These are phyloP conservation scores for Himalopsyche tibetana DNA, from an alignment of 2,888 invertebrate genomes.

Conservation along the genomic window DNA sequence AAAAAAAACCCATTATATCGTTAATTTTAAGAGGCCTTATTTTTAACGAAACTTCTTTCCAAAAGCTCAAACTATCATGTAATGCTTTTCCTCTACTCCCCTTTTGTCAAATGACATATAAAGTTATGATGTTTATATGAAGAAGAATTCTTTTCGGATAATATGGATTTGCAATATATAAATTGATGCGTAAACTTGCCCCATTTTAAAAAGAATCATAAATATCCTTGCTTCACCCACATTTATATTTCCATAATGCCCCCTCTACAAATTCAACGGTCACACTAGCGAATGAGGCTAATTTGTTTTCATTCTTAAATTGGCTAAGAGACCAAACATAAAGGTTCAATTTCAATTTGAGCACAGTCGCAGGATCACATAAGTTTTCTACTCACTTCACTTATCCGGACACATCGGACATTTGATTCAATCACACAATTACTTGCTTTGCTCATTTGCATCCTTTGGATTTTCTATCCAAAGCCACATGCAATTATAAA, in stretches of 20 bases:
- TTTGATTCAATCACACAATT: conserved; percentile 38
- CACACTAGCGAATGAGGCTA: conserved; percentile 64
- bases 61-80: too few species aligned
- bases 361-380: conserved; percentile 63
- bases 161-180: neutral
- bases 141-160: too few species aligned
- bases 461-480: neutral
- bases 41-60: too few species aligned
- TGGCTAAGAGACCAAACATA: conserved; percentile 65
- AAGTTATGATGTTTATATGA: too few species aligned
- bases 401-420: conserved; percentile 45
- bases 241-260: conserved; percentile 58
- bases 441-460: conserved; percentile 24
- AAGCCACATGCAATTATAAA: conserved; percentile 1
- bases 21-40: too few species aligned
- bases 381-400: conserved; percentile 58
- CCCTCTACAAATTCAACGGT: conserved; percentile 57
- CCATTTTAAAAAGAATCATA: conserved; percentile 37
- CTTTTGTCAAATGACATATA: too few species aligned
- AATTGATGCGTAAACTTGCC: conserved; percentile 19
- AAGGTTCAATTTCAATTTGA: conserved; percentile 65
- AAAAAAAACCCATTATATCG: too few species aligned
- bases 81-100: too few species aligned
- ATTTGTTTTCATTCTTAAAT: conserved; percentile 66
- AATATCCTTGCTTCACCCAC: conserved; percentile 58